Conservation (phyloP, 2,113 vertebrate genomes). For the Meriones unguiculatus region DNA sequence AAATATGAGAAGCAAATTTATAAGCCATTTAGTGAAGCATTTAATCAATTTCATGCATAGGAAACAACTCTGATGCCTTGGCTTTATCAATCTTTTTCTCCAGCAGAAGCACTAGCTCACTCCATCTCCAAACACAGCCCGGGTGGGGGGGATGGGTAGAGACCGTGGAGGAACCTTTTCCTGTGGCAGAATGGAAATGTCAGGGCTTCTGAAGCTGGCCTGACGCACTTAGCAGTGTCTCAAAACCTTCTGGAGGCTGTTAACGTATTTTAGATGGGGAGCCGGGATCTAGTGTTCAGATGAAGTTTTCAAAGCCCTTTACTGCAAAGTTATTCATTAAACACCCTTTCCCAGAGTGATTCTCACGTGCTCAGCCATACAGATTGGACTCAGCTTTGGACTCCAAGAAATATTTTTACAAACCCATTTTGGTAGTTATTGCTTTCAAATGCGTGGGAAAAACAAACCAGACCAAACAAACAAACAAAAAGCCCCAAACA, state of each 20-base stretch:
- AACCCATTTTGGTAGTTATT: slow-evolving; percentile 25
- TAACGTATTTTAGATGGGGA: slow-evolving; percentile 83
- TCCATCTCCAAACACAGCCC: slow-evolving; percentile 75
- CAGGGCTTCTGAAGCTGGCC: slow-evolving; percentile 79
- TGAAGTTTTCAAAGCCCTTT: slow-evolving; percentile 76
- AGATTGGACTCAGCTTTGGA: slow-evolving; percentile 52
- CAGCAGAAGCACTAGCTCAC: slow-evolving; percentile 75
- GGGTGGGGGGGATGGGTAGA: neutral
- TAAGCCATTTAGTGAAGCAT: slow-evolving; percentile 93
- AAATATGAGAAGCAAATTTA: slow-evolving; percentile 93
- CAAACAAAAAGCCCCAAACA: neutral
- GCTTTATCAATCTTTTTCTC: slow-evolving; percentile 90
- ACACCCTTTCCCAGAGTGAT: slow-evolving; percentile 73
- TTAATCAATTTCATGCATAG: slow-evolving; percentile 93
- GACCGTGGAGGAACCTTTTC: slow-evolving; percentile 32
- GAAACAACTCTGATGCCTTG: slow-evolving; percentile 89
- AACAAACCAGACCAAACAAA: neutral
- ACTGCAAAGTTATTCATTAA: slow-evolving; percentile 83
- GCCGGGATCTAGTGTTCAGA: slow-evolving; percentile 78
- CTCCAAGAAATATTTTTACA: slow-evolving; percentile 10
- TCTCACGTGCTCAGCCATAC: slow-evolving; percentile 59
- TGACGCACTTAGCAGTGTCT: slow-evolving; percentile 70
- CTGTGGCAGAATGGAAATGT: slow-evolving; percentile 9
- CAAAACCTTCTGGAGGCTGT: slow-evolving; percentile 76
- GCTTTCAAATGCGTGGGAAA: slow-evolving; percentile 39